Evolutionary conservation across 2,113 vertebrate genomes (phyloP).

Genomic region (Varanus salvator): DNA sequence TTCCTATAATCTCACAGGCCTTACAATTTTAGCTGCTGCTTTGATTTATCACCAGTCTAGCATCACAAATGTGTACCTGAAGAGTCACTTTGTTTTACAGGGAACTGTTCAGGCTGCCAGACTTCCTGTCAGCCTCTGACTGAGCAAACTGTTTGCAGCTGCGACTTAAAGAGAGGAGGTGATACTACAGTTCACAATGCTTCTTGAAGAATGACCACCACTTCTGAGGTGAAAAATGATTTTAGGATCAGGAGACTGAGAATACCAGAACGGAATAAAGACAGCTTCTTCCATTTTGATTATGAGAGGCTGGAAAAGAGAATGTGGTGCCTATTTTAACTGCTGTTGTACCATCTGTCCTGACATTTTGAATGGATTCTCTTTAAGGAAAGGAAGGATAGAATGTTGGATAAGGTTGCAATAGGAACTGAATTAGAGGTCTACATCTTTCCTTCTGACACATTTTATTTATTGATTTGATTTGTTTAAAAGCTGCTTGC

Average conservation of each 20-base stretch:
- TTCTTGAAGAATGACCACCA: not conserved
- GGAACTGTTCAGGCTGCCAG: not conserved
- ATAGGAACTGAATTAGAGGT: not conserved
- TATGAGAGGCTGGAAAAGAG: not conserved
- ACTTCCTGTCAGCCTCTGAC: not conserved
- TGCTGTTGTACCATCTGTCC: not conserved
- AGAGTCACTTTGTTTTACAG: not conserved
- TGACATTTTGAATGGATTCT: not conserved
- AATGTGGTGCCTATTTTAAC: not conserved
- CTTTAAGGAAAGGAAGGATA: not conserved
- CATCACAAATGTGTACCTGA: not conserved
- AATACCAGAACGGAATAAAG: not conserved
- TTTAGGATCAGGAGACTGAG: not conserved
- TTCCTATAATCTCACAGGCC: not conserved
- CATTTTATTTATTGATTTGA: too few species aligned
- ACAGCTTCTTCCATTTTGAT: not conserved
- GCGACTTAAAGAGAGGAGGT: not conserved
- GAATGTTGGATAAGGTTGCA: not conserved
- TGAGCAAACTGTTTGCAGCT: not conserved
- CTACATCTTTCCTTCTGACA: not conserved
- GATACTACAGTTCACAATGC: constrained; percentile 22
- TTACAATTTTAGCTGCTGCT: not conserved
- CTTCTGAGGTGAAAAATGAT: constrained; percentile 6
- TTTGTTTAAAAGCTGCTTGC: too few species aligned
- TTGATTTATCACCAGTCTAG: not conserved